A percentile compares a stretch with the other conserved stretches of the same genome.
Conservation (phyloP, 2,888 invertebrate species). For the Drosophila paranaensis region DNA sequence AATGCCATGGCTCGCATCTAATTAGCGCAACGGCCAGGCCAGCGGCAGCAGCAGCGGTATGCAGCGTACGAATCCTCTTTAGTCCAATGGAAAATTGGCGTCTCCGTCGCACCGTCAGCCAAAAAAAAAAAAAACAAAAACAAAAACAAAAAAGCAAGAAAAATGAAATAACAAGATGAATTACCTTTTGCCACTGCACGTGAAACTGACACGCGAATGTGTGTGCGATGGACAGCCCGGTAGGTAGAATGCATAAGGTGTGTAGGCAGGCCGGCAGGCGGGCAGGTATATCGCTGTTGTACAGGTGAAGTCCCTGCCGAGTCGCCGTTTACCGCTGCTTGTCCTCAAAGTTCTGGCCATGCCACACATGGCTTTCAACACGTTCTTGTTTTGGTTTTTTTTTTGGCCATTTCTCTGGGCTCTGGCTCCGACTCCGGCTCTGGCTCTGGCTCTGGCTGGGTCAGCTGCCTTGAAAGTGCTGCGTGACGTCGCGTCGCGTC, state of each 20-base stretch:
- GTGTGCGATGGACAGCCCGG: conserved; percentile 14
- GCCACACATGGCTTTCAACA: conserved; percentile 77
- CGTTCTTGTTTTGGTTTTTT: conserved; percentile 55
- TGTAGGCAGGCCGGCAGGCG: not conserved
- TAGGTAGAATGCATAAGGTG: conserved; percentile 3
- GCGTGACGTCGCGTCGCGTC: conserved; percentile 62
- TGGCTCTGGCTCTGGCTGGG: conserved; percentile 21
- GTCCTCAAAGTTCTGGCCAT: conserved; percentile 51
- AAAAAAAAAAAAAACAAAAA: conserved; percentile 7
- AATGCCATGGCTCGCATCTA: conserved; percentile 56
- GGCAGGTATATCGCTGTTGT: conserved; percentile 11
- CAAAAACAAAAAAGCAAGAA: conserved; percentile 11
- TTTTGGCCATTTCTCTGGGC: conserved; percentile 58
- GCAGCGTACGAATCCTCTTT: conserved; percentile 21
- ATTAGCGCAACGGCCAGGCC: conserved; percentile 37
- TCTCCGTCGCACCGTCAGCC: conserved; percentile 32
- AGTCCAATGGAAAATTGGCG: conserved; percentile 49
- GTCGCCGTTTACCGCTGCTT: conserved; percentile 20
- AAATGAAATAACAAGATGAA: conserved; percentile 74
- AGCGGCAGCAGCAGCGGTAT: not conserved
- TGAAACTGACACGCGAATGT: conserved; percentile 80
- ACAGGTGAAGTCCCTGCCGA: conserved; percentile 21
- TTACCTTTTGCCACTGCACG: conserved; percentile 81
- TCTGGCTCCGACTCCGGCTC: conserved; percentile 13
- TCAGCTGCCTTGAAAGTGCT: conserved; percentile 45